Evolutionary conservation across 2,797 vertebrate genomes (phyloP).

Genomic region (Poecilia wingei): DNA sequence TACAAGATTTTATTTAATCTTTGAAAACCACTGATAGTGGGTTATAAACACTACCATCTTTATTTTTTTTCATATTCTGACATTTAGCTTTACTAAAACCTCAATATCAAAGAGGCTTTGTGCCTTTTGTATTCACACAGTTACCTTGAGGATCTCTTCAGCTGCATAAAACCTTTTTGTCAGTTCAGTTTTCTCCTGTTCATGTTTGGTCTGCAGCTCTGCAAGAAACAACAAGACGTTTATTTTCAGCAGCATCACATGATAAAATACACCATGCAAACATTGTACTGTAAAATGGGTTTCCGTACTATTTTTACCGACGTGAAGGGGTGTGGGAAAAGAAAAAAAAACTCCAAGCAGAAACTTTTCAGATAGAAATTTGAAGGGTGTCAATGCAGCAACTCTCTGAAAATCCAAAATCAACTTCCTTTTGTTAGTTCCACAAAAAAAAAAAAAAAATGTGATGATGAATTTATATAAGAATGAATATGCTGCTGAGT

Average conservation of each 20-base stretch:
- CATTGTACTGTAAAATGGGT: not conserved
- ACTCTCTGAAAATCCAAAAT: not conserved
- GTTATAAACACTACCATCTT: not conserved
- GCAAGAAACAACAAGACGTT: not conserved
- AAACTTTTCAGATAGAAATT: not conserved
- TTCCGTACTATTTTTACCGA: not conserved
- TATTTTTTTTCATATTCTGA: not conserved
- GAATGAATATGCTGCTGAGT: not conserved
- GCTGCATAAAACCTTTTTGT: slow-evolving; percentile 69
- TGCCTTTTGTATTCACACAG: not conserved
- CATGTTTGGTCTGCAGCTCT: slow-evolving; percentile 54
- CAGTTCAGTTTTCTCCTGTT: slow-evolving; percentile 72
- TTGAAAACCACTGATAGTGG: not conserved
- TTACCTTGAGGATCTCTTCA: slow-evolving; percentile 75
- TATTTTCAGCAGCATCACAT: not conserved
- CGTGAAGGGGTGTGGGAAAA: not conserved
- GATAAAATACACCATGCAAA: not conserved
- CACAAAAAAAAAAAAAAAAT: not conserved
- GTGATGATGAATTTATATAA: not conserved
- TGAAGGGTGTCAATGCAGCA: not conserved
- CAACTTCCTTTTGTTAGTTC: not conserved
- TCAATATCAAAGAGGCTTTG: not conserved
- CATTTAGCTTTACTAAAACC: not conserved
- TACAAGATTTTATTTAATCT: not conserved
- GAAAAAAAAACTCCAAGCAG: not conserved